Percentiles rank a stretch among this genome's conserved stretches.
Conservation (phyloP, 2,888 invertebrate species). For the Cantharis nigra region DNA sequence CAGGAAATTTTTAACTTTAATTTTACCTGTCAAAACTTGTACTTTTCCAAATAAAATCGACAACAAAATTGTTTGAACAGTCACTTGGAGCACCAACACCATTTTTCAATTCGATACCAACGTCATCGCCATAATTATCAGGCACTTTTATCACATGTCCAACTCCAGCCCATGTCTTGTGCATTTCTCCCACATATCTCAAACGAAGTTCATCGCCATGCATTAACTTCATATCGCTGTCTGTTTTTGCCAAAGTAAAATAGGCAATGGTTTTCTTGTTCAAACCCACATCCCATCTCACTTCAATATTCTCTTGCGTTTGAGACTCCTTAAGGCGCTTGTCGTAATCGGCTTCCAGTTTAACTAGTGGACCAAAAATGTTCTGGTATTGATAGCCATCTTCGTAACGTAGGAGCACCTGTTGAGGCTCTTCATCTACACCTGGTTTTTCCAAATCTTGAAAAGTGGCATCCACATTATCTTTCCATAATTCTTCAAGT, state of each 20-base stretch:
- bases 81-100: conserved; percentile 92
- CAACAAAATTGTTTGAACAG: conserved; percentile 93
- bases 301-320: conserved; percentile 97
- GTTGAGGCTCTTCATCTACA: conserved; percentile 96
- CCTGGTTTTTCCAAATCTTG: conserved; percentile 98
- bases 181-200: conserved; percentile 89
- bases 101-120: conserved; percentile 94
- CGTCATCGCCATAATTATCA: conserved; percentile 96
- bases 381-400: conserved; percentile 99
- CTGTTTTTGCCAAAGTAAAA: conserved; percentile 95
- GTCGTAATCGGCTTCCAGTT: conserved; percentile 98
- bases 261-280: conserved; percentile 98
- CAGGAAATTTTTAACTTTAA: not conserved
- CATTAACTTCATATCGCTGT: conserved; percentile 98
- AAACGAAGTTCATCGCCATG: conserved; percentile 96
- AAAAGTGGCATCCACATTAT: conserved; percentile 96
- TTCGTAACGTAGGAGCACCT: conserved; percentile 84
- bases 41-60: conserved; percentile 99
- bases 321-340: conserved; percentile 97
- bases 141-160: conserved; percentile 97
- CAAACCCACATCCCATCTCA: conserved; percentile 97
- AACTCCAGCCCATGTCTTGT: conserved; percentile 96
- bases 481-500: conserved; percentile 98
- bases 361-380: conserved; percentile 95
- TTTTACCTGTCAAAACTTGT: conserved; percentile 91